A percentile compares a stretch with the other conserved stretches of the same genome.
Conservation (phyloP, 2,888 invertebrate species). For the Cantharis rustica region DNA sequence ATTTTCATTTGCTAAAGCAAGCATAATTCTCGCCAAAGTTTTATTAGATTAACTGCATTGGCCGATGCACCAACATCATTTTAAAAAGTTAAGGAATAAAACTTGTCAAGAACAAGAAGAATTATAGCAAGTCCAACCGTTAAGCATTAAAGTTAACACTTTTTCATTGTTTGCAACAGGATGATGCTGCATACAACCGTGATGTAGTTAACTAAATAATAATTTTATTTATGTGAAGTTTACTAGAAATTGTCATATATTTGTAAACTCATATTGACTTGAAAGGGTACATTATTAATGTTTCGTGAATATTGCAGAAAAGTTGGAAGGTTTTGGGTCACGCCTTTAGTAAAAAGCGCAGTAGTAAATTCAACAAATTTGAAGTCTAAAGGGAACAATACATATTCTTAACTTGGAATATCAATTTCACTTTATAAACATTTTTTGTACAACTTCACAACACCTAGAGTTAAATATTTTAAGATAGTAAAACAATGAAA, state of each 20-base stretch:
- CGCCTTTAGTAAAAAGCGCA: constrained; percentile 8
- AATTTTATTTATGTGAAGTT: neutral
- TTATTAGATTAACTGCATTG: no score
- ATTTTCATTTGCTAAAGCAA: no score
- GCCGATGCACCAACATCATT: no score
- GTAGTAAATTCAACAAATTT: constrained; percentile 24
- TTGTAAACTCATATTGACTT: constrained; percentile 1
- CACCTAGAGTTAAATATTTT: neutral
- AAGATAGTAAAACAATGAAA: neutral
- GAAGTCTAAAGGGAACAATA: constrained; percentile 22
- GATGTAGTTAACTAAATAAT: neutral
- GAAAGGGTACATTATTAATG: constrained; percentile 16
- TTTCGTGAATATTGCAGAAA: constrained; percentile 16
- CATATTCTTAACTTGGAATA: constrained; percentile 8
- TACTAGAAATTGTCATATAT: neutral
- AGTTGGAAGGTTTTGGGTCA: constrained; percentile 17
- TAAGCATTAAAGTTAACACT: neutral
- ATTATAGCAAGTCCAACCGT: no score
- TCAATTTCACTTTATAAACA: constrained; percentile 17
- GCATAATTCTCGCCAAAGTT: no score
- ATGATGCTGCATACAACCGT: neutral
- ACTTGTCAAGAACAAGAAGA: no score
- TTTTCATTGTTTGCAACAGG: neutral
- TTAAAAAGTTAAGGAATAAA: no score
- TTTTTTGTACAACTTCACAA: constrained; percentile 5